Evolutionary conservation across 2,797 vertebrate genomes (phyloP).

Genomic region (Silurus aristotelis): DNA sequence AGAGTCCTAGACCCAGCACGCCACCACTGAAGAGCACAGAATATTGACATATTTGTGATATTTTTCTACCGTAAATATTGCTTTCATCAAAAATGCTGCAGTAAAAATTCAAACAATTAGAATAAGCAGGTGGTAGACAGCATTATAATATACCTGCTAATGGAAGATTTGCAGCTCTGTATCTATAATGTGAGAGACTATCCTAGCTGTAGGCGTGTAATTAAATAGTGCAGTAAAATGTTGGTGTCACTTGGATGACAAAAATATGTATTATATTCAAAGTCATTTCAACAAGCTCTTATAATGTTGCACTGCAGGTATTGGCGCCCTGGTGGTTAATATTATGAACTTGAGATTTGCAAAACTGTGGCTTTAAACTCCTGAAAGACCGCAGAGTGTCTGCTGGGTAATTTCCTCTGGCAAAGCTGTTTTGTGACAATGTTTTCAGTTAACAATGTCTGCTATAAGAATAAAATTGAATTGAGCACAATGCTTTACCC

Average conservation of each 20-base stretch:
- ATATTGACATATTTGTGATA: background rate
- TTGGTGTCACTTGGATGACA: background rate
- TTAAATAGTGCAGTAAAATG: background rate
- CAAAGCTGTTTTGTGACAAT: background rate
- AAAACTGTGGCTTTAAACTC: conserved; percentile 10
- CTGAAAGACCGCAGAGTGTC: background rate
- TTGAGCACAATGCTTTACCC: background rate
- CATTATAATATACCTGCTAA: background rate
- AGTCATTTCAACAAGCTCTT: background rate
- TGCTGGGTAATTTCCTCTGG: conserved; percentile 7
- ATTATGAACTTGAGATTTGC: conserved; percentile 9
- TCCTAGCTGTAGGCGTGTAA: conserved; percentile 7
- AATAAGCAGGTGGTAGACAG: no score
- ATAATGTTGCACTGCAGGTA: background rate
- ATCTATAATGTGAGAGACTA: background rate
- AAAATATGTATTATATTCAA: conserved; percentile 6
- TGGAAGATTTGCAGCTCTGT: background rate
- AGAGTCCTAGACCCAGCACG: background rate
- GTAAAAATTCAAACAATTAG: background rate
- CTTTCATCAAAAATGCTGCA: background rate
- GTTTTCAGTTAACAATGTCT: background rate
- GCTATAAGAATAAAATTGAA: background rate
- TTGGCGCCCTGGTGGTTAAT: background rate
- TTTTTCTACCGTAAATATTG: background rate
- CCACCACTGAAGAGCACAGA: background rate